Base-by-base conservation (phyloP, 2,888 invertebrate genomes). In the Syritta pipiens region DNA sequence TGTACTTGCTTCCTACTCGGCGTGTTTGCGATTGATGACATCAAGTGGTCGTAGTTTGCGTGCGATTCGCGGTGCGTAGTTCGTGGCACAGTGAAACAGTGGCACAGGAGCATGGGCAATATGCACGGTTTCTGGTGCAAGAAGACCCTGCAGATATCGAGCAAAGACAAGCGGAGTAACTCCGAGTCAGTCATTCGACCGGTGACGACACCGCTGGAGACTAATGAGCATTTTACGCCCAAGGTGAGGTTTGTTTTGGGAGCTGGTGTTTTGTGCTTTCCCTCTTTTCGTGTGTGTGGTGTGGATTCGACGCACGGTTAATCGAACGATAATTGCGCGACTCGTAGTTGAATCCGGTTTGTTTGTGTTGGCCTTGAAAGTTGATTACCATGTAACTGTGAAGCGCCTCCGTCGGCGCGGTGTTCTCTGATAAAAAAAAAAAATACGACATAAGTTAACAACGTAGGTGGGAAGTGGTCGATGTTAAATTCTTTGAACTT, bases 111-210 rank as follows among this genome's bases (percentile, higher is more conserved):
- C 84, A 88, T 88, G 88, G 88, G 88, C 84, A 88, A 88, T 85
- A 83, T 85, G 83, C 87, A 88, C 82, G 85, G 84, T 76, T 85
- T 88, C 85, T 88, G 87, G 88, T 88, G 88, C 85, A 88, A 86
- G 84, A 88, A 88, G 82, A 81, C 83, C 14, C 53, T 83, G 57
- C 81, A 76, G 59, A 81, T 82, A 20, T 59, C 69, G 7, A 63
- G 77, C 22, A 74, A 59, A 42, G 74, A 59, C 59, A 72, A 71
- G 10, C 24, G 14, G 28, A 72, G 24, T 57, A 48, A 76, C 37
- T 53, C 26, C 14, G 14, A 62, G 63, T 83, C 81, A 69, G 83
- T 57, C 20, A 82, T 59, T 42, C 53, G 17, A 40, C 51, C 74
- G 22, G 44, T 57, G 44, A 65, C 57, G 28, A 22, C 22, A 46